phyloP scores from a whole-genome alignment of 2,888 invertebrate species.

The Atherix ibis region DNA sequence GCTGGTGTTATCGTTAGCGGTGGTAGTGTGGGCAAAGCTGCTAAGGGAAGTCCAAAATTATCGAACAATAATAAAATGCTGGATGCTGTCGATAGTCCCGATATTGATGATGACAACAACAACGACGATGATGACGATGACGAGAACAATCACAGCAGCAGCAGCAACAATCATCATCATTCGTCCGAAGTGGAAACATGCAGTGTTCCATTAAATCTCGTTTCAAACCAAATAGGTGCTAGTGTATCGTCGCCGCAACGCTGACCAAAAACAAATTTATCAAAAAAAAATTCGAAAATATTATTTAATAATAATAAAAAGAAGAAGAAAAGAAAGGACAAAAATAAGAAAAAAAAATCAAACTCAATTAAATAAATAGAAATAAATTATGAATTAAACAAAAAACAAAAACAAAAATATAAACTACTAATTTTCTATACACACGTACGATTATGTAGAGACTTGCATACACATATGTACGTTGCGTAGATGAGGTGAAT shows the following conservation, averaged over 20 bases:
- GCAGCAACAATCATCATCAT: too few species aligned
- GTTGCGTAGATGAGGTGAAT: too few species aligned
- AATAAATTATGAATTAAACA: too few species aligned
- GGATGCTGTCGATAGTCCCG: too few species aligned
- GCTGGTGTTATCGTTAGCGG: too few species aligned
- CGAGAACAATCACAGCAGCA: slow-evolving; percentile 7
- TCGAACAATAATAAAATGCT: too few species aligned
- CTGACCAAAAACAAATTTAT: slow-evolving; percentile 5
- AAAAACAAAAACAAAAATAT: too few species aligned
- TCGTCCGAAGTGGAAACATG: slow-evolving; percentile 16
- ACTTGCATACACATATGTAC: too few species aligned
- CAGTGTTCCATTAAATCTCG: slow-evolving; percentile 20
- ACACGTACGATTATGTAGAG: too few species aligned
- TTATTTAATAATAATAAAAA: neutral
- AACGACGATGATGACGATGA: slow-evolving; percentile 7
- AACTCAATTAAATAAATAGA: neutral
- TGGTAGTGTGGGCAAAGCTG: too few species aligned
- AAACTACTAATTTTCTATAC: too few species aligned
- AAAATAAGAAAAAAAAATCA: neutral
- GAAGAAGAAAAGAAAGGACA: neutral
- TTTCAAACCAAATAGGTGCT: slow-evolving; percentile 15
- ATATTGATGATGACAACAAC: neutral
- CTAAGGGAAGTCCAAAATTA: too few species aligned
- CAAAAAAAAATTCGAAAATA: neutral
- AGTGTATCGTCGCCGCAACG: slow-evolving; percentile 8